A percentile compares a stretch with the other conserved stretches of the same genome.
phyloP scores from a whole-genome alignment of 2,888 invertebrate genomes.

The Drosophila lacicola region DNA sequence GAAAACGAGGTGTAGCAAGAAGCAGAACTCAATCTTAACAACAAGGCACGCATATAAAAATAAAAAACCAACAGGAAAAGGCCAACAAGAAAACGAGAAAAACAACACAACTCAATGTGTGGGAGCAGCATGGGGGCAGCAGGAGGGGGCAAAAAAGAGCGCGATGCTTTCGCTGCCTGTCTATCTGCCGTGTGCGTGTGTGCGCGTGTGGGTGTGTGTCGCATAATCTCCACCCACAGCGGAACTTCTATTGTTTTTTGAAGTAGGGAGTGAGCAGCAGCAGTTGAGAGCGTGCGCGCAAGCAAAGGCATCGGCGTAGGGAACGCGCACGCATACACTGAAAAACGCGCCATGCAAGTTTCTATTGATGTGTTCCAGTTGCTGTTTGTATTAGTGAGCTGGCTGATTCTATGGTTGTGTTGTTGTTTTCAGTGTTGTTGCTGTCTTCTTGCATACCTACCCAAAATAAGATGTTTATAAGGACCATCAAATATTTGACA shows the following conservation, averaged over 20 bases:
- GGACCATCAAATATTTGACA: conserved; percentile 84
- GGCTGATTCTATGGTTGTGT: conserved; percentile 32
- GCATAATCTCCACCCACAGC: conserved; percentile 44
- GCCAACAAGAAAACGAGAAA: conserved; percentile 55
- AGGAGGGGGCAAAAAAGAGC: conserved; percentile 12
- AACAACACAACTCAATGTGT: conserved; percentile 62
- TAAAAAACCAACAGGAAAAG: conserved; percentile 59
- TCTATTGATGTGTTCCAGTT: conserved; percentile 62
- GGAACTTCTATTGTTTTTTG: conserved; percentile 71
- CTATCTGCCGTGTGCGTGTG: conserved; percentile 13
- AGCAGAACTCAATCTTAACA: conserved; percentile 50
- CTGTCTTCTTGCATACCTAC: conserved; percentile 72
- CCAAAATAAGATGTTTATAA: conserved; percentile 84
- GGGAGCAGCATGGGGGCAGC: conserved; percentile 43
- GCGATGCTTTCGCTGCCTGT: conserved; percentile 53
- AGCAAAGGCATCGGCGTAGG: conserved; percentile 50
- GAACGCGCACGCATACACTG: conserved; percentile 46
- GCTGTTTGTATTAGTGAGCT: conserved; percentile 42
- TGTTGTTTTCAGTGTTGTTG: conserved; percentile 22
- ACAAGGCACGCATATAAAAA: conserved; percentile 51
- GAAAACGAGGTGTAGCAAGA: conserved; percentile 32
- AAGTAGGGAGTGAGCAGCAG: conserved; percentile 49
- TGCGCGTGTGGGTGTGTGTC: conserved; percentile 42
- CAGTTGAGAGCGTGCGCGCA: conserved; percentile 65
- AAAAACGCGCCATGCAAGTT: conserved; percentile 17